Percentiles rank a stretch among this genome's conserved stretches.
Evolutionary conservation across 2,888 invertebrate species (phyloP).

Genomic region (Xylota sylvarum): DNA sequence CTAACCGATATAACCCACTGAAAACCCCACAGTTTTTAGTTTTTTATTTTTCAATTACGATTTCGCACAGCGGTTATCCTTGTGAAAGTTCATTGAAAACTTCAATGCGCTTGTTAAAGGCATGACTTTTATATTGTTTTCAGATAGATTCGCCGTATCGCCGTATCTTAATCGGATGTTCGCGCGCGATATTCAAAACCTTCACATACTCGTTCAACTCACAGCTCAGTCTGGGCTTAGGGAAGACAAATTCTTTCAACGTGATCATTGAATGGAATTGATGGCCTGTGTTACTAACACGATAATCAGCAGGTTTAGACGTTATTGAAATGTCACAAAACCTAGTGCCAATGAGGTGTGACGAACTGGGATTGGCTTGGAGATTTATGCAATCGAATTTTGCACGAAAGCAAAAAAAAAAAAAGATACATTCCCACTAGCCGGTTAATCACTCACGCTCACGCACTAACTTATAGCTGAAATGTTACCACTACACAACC

Average conservation of each 20-base stretch:
- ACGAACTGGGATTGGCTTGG: slow-evolving; percentile 53
- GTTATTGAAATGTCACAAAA: slow-evolving; percentile 59
- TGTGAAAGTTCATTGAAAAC: slow-evolving; percentile 76
- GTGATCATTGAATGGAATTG: slow-evolving; percentile 39
- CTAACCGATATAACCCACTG: slow-evolving; percentile 41
- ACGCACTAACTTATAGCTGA: slow-evolving; percentile 30
- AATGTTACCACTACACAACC: background rate
- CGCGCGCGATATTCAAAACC: slow-evolving; percentile 54
- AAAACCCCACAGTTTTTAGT: slow-evolving; percentile 1
- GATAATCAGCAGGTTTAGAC: slow-evolving; percentile 30
- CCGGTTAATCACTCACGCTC: slow-evolving; percentile 35
- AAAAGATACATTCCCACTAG: slow-evolving; percentile 14
- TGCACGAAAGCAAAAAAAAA: slow-evolving; percentile 32
- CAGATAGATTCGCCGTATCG: slow-evolving; percentile 19
- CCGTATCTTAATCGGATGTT: slow-evolving; percentile 48
- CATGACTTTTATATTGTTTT: slow-evolving; percentile 41
- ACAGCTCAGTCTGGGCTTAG: background rate
- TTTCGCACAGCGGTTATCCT: slow-evolving; percentile 69
- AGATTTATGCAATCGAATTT: slow-evolving; percentile 61
- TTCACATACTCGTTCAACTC: slow-evolving; percentile 22
- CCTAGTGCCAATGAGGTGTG: slow-evolving; percentile 64
- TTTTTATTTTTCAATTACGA: slow-evolving; percentile 7
- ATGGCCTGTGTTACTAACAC: slow-evolving; percentile 27
- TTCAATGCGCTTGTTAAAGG: slow-evolving; percentile 57
- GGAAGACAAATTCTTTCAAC: slow-evolving; percentile 22